phyloP scores from a whole-genome alignment of 2,888 invertebrate species.

The Thereva unica region DNA sequence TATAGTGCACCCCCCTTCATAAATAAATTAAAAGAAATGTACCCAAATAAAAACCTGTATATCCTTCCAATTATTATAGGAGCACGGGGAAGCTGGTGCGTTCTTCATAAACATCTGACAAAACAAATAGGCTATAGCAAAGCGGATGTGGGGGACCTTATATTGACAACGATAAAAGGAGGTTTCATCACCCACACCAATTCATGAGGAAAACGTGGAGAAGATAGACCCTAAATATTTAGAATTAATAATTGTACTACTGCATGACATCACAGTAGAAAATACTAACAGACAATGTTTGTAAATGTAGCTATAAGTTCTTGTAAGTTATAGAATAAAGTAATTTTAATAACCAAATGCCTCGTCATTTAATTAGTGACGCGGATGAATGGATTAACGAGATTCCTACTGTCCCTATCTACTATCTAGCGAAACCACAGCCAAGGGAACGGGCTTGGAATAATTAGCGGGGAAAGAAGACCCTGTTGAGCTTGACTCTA shows the following conservation, averaged over 20 bases:
- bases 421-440: too few species aligned
- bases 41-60: neutral
- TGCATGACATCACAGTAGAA: neutral
- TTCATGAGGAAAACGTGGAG: neutral
- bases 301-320: constrained; percentile 39
- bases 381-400: too few species aligned
- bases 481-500: too few species aligned
- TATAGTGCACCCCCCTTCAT: neutral
- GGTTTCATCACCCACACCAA: neutral
- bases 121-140: neutral
- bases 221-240: neutral
- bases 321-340: too few species aligned
- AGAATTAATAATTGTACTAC: too few species aligned
- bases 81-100: neutral
- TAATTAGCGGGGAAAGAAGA: too few species aligned
- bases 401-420: too few species aligned
- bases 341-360: too few species aligned
- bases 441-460: too few species aligned
- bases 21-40: neutral
- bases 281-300: constrained; percentile 1
- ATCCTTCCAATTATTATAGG: neutral
- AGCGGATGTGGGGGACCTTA: neutral
- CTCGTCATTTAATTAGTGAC: too few species aligned
- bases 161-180: neutral
- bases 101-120: neutral